Base-by-base conservation (phyloP, 2,888 invertebrate species). In the Torymus tubicola region DNA sequence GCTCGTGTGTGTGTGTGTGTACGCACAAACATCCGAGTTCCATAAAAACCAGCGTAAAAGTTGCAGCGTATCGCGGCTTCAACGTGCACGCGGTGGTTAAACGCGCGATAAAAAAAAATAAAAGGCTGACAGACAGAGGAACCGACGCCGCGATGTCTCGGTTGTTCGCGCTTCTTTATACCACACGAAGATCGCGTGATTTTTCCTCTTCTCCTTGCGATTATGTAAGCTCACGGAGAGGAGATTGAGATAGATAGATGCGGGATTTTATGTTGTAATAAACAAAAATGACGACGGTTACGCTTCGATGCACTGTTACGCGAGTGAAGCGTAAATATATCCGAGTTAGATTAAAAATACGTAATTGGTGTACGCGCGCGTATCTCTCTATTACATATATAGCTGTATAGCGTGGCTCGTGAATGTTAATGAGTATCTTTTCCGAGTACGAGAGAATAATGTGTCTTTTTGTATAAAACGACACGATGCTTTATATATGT, bases 21-120 rank as follows among this genome's bases (percentile, higher is more conserved):
- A 31, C 31, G 31, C 78, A 75, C 82, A 84, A 85, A 84, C 83
- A 85, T 84, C 84, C 84, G 83, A 83, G 79, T 67, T 76, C 42
- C 81, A 81, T 84, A 83, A 84, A 84, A 84, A 80, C 53, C 50
- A 55, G 68, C 58, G 71, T 65, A 50, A 64, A 64, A 65, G 78
- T 74, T 78, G 75, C 75, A 80, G 53, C 31, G 42, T 18, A 60
- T 31, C 57, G 58, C 50, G 14, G 58, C 21, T 63, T 16, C 13
- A 31, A n/a, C 42, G 18, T 42, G 74, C 57, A 31, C 8, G 31
- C 31, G 21, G 16, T 21, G 18, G 52, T 21, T n/a, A 31, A 8
- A 8, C 4, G 11, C 60, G 60, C 42, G 18, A 42, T 63, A 72
- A 71, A 72, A 61, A 50, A 61, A 52, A 21, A 57, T 42, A 31